phyloP scores from a whole-genome alignment of 2,888 invertebrate genomes.

The Listrodromus nycthemerus region DNA sequence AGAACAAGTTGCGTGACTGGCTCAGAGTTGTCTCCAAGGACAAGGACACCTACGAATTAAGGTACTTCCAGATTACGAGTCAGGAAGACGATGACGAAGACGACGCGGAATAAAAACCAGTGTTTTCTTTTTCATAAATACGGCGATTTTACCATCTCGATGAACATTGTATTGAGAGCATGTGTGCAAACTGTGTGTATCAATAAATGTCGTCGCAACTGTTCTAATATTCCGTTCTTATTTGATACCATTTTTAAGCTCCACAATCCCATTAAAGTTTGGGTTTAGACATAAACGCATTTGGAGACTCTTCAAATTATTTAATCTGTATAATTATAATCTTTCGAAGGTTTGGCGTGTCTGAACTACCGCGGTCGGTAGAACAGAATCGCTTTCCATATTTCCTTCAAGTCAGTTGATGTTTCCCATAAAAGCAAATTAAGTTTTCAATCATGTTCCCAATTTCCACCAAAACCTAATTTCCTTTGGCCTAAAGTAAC shows the following conservation, averaged over 20 bases:
- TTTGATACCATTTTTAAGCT: neutral
- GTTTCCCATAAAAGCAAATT: too few species aligned
- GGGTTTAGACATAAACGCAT: neutral
- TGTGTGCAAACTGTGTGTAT: slow-evolving; percentile 76
- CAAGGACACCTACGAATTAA: slow-evolving; percentile 98
- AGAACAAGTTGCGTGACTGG: slow-evolving; percentile 99
- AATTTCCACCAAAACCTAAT: too few species aligned
- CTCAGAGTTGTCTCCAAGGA: slow-evolving; percentile 98
- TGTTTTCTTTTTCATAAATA: slow-evolving; percentile 71
- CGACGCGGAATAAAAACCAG: slow-evolving; percentile 90
- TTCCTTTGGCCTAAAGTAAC: too few species aligned
- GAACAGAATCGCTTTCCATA: too few species aligned
- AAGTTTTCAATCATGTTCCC: too few species aligned
- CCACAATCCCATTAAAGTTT: neutral
- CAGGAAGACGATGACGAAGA: slow-evolving; percentile 92
- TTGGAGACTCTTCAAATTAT: neutral
- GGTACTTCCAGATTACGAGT: slow-evolving; percentile 99
- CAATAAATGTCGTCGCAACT: slow-evolving; percentile 71
- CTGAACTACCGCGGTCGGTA: neutral
- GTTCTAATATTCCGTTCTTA: neutral
- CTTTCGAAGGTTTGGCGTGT: neutral
- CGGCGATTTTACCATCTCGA: slow-evolving; percentile 68
- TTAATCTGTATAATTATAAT: too few species aligned
- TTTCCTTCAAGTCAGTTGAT: too few species aligned
- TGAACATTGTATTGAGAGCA: slow-evolving; percentile 66